phyloP scores from a whole-genome alignment of 2,888 invertebrate genomes.

The Tenthredo notha region DNA sequence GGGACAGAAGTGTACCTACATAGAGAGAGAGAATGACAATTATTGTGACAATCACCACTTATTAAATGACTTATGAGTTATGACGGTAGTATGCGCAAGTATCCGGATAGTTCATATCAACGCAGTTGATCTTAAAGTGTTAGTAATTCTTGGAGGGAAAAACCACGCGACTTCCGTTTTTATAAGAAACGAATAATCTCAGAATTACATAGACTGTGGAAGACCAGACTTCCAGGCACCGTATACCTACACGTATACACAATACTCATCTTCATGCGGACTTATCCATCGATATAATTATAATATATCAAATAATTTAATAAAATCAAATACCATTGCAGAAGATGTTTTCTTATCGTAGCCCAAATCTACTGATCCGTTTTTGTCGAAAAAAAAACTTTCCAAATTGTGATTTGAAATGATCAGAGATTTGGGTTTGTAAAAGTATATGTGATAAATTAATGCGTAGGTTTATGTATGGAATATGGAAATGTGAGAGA shows the following conservation, averaged over 20 bases:
- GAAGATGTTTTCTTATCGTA: neutral
- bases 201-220: neutral
- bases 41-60: neutral
- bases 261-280: neutral
- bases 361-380: neutral
- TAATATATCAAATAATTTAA: too few species aligned
- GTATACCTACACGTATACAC: neutral
- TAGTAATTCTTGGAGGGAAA: slow-evolving; percentile 1
- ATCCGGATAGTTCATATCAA: neutral
- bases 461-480: neutral
- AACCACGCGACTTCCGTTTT: neutral
- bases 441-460: neutral
- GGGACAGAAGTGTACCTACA: neutral
- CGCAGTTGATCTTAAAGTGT: neutral
- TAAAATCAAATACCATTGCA: too few species aligned
- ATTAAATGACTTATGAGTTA: neutral
- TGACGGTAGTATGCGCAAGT: neutral
- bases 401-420: neutral
- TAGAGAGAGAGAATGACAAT: neutral
- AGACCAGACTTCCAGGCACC: slow-evolving; percentile 20
- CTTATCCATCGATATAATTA: neutral
- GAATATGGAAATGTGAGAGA: neutral
- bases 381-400: too few species aligned
- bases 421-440: neutral
- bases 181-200: neutral